Evolutionary conservation across 2,797 vertebrate genomes (phyloP).

Genomic region (Kryptolebias ocellatus): DNA sequence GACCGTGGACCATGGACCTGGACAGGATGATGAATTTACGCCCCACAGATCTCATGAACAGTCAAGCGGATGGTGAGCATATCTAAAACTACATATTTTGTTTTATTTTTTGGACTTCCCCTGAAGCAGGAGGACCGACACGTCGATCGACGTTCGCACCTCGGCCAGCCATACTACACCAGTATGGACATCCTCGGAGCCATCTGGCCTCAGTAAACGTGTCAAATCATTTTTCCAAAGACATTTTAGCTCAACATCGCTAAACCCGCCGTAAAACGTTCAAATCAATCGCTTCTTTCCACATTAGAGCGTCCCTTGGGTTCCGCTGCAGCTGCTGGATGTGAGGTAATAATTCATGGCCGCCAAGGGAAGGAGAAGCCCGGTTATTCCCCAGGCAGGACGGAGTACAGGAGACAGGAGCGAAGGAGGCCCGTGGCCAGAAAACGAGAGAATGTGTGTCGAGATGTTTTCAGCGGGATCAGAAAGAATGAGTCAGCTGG

Average conservation of each 20-base stretch:
- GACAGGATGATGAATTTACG: too few relatives aligned
- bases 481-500: conserved; percentile 56
- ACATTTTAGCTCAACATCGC: neutral
- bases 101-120: too few relatives aligned
- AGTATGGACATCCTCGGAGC: conserved; percentile 25
- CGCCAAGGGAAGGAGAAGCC: conserved; percentile 40
- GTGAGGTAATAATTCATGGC: conserved; percentile 38
- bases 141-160: conserved; percentile 16
- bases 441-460: conserved; percentile 57
- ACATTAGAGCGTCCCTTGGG: neutral
- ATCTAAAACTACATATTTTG: too few relatives aligned
- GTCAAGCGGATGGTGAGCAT: too few relatives aligned
- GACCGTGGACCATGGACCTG: too few relatives aligned
- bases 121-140: conserved; percentile 13
- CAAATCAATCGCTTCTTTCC: neutral
- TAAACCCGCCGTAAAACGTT: neutral
- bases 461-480: conserved; percentile 59
- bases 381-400: conserved; percentile 37
- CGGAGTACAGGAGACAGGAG: conserved; percentile 24
- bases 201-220: conserved; percentile 23
- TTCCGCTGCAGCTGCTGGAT: neutral
- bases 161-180: conserved; percentile 36
- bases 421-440: conserved; percentile 29
- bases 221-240: neutral
- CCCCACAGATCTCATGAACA: too few relatives aligned